Percentiles rank a stretch among this genome's conserved stretches.
phyloP scores from a whole-genome alignment of 2,888 invertebrate genomes.

The Agapostemon virescens region DNA sequence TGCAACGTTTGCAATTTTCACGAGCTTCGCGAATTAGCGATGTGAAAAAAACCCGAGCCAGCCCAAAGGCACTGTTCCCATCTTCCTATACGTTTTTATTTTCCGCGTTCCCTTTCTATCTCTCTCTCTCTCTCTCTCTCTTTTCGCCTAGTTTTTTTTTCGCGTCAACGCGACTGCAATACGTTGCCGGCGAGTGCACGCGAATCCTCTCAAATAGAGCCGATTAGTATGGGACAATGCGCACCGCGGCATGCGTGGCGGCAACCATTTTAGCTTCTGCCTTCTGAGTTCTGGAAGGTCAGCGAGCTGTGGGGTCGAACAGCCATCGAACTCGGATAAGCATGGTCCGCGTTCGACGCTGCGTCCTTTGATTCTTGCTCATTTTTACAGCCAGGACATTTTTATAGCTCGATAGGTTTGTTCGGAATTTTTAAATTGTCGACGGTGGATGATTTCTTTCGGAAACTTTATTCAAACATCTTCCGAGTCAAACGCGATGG shows the following conservation, averaged over 20 bases:
- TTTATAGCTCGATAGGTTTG: too few species aligned
- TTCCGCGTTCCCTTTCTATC: neutral
- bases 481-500: too few species aligned
- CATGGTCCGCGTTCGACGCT: neutral
- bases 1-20: neutral
- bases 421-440: too few species aligned
- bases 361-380: neutral
- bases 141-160: neutral
- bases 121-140: neutral
- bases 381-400: too few species aligned
- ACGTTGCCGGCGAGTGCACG: neutral
- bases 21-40: neutral
- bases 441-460: too few species aligned
- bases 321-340: neutral
- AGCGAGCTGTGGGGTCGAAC: neutral
- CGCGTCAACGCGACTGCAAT: constrained; percentile 1
- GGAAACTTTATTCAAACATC: too few species aligned
- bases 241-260: neutral
- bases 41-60: neutral
- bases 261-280: neutral
- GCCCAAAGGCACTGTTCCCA: neutral
- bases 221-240: constrained; percentile 17
- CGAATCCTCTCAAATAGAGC: constrained; percentile 11
- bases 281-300: neutral
- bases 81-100: neutral